phyloP scores from a whole-genome alignment of 2,888 invertebrate species.

The Rhorus exstirpatorius region DNA sequence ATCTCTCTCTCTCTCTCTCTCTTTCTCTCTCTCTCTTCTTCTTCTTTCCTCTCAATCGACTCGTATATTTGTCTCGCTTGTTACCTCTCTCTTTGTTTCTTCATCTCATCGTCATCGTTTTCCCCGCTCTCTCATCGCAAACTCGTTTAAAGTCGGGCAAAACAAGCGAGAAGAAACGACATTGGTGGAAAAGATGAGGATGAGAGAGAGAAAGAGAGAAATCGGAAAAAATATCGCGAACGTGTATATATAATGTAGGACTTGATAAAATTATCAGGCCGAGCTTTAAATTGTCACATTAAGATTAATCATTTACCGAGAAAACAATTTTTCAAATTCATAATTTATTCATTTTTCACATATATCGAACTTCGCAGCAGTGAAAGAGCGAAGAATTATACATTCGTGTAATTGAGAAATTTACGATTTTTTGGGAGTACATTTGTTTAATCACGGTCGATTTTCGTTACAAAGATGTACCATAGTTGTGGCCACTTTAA shows the following conservation, averaged over 20 bases:
- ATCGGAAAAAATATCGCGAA: conserved; percentile 10
- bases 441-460: too few species aligned
- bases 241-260: background rate
- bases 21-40: conserved; percentile 25
- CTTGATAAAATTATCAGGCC: background rate
- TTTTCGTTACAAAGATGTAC: too few species aligned
- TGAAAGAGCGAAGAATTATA: too few species aligned
- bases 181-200: conserved; percentile 15
- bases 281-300: background rate
- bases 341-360: too few species aligned
- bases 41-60: conserved; percentile 18
- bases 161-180: conserved; percentile 32
- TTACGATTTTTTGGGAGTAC: too few species aligned
- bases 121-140: conserved; percentile 37
- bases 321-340: background rate
- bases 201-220: background rate
- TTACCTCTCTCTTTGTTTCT: conserved; percentile 6
- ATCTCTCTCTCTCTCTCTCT: background rate
- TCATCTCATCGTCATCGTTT: conserved; percentile 37
- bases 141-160: conserved; percentile 70
- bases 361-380: too few species aligned
- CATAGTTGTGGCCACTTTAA: too few species aligned
- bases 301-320: background rate
- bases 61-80: conserved; percentile 24
- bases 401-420: too few species aligned